Evolutionary conservation across 2,888 invertebrate species (phyloP).

Genomic region (Choristoneura rosaceana): DNA sequence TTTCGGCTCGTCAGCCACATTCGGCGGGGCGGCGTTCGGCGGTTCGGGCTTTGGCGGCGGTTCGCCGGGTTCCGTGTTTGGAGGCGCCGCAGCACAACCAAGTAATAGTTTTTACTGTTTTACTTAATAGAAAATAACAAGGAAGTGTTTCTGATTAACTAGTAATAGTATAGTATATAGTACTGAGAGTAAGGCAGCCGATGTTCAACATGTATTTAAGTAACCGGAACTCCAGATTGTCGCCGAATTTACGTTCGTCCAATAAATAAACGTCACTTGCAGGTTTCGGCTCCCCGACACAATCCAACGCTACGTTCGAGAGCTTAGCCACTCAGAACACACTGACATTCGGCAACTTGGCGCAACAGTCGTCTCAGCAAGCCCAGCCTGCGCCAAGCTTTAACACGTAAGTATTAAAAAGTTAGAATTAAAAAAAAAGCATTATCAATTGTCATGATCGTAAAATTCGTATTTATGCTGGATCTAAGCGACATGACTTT

Average conservation of each 20-base stretch:
- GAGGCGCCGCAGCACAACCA: conserved; percentile 60
- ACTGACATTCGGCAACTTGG: conserved; percentile 87
- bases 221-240: no score
- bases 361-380: conserved; percentile 78
- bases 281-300: conserved; percentile 80
- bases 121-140: no score
- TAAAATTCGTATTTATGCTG: no score
- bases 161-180: no score
- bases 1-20: conserved; percentile 76
- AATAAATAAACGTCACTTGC: conserved; percentile 36
- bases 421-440: no score
- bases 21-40: conserved; percentile 83
- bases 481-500: no score
- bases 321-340: conserved; percentile 87
- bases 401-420: conserved; percentile 66
- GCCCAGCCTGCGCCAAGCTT: conserved; percentile 67
- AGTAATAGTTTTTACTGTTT: conserved; percentile 47
- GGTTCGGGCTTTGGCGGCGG: conserved; percentile 81
- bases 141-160: background rate
- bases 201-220: no score
- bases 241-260: no score
- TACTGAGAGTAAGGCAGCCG: no score
- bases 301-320: conserved; percentile 87
- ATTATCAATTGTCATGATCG: no score
- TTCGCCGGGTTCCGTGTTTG: conserved; percentile 77